These are phyloP conservation scores for Anaspis maculata DNA, from an alignment of 2,888 invertebrate species.

Conservation along the genomic window DNA sequence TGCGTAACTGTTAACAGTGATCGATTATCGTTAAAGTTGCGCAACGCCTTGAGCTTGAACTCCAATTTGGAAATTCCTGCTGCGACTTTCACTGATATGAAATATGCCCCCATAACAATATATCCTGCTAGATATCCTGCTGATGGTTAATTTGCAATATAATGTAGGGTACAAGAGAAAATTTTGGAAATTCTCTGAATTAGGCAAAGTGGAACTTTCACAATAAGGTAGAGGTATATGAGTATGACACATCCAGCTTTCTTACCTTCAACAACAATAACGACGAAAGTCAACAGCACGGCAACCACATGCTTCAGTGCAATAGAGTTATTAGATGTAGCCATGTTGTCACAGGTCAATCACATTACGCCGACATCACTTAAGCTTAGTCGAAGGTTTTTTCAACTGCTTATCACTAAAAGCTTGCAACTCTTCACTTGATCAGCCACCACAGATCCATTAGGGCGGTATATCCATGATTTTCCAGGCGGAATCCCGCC, in stretches of 20 bases:
- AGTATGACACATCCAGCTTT: no score
- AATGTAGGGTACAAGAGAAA: no score
- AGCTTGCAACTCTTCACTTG: not conserved
- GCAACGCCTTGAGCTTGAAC: slow-evolving; percentile 8
- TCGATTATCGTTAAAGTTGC: slow-evolving; percentile 4
- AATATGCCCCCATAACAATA: no score
- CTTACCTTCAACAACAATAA: slow-evolving; percentile 12
- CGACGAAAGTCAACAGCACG: slow-evolving; percentile 12
- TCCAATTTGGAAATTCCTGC: slow-evolving; percentile 2
- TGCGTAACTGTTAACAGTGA: slow-evolving; percentile 10
- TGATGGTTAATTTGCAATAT: no score
- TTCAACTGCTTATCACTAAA: no score
- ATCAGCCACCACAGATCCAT: slow-evolving; percentile 1
- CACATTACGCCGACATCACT: slow-evolving; percentile 23
- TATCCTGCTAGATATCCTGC: no score
- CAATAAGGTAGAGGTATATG: no score
- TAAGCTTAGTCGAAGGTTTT: slow-evolving; percentile 20
- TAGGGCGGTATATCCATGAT: no score
- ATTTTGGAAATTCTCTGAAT: no score
- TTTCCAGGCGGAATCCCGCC: no score
- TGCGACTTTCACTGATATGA: slow-evolving; percentile 1
- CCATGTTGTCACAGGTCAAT: slow-evolving; percentile 30
- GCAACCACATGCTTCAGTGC: slow-evolving; percentile 13
- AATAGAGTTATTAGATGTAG: slow-evolving; percentile 18
- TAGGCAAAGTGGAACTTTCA: no score